These are phyloP conservation scores for Stratiomys singularior DNA, from an alignment of 2,888 invertebrate genomes.

Conservation along the genomic window DNA sequence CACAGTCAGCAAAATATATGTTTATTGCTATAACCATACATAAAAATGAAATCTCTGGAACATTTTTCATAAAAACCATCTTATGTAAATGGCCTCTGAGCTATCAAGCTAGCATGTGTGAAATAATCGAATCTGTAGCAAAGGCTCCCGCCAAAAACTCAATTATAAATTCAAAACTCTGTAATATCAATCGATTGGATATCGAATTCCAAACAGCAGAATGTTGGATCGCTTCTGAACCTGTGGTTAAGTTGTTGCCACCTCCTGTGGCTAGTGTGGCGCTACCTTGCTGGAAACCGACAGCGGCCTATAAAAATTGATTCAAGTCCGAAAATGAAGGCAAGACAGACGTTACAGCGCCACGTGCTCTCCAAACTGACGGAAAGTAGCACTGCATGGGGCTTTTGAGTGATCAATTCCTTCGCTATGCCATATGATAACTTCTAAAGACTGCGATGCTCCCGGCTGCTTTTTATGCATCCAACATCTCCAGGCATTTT, in stretches of 20 bases:
- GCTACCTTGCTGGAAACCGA: slow-evolving; percentile 27
- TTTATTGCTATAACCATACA: no score
- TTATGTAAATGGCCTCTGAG: no score
- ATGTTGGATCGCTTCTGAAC: not conserved
- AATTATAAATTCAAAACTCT: not conserved
- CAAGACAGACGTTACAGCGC: slow-evolving; percentile 63
- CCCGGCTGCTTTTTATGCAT: not conserved
- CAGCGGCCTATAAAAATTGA: slow-evolving; percentile 36
- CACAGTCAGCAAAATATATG: no score
- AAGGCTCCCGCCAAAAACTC: not conserved
- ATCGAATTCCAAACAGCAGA: not conserved
- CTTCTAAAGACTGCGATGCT: slow-evolving; percentile 20
- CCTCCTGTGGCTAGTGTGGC: slow-evolving; percentile 42
- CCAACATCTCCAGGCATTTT: slow-evolving; percentile 25
- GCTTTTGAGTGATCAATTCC: slow-evolving; percentile 26
- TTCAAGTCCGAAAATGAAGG: slow-evolving; percentile 15
- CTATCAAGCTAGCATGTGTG: no score
- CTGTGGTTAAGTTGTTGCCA: not conserved
- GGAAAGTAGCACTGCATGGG: slow-evolving; percentile 51
- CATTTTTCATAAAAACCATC: no score
- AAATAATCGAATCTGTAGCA: not conserved
- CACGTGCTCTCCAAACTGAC: slow-evolving; percentile 57
- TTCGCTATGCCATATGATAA: not conserved
- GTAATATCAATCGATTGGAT: not conserved
- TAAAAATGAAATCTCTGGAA: no score